These are phyloP conservation scores for Hemibates koningsi DNA, from an alignment of 2,113 vertebrate genomes.

Conservation along the genomic window DNA sequence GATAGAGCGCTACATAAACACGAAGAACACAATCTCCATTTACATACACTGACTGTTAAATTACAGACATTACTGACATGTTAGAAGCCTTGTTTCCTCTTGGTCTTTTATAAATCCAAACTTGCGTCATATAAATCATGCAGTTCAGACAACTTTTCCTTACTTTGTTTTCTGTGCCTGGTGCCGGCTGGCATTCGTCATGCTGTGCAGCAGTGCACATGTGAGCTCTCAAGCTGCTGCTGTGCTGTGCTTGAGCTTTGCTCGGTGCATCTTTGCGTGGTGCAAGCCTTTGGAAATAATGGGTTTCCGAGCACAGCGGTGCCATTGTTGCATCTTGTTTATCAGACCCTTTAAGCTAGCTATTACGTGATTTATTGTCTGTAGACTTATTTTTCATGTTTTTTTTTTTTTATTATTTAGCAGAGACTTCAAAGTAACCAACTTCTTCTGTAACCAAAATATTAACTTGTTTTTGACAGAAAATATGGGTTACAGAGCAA, in stretches of 20 bases:
- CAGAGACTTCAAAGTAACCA: not conserved
- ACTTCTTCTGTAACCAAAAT: not conserved
- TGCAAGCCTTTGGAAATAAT: not conserved
- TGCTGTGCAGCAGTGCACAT: not conserved
- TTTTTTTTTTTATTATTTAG: not conserved
- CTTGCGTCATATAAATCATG: not conserved
- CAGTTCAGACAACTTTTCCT: not conserved
- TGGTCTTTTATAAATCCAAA: not conserved
- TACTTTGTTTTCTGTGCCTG: not conserved
- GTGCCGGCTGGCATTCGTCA: not conserved
- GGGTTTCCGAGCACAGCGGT: not conserved
- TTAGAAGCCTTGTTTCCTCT: not conserved
- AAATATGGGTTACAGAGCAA: not conserved
- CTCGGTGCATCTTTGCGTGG: not conserved
- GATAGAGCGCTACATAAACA: not conserved
- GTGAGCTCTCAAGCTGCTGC: not conserved
- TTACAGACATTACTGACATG: not conserved
- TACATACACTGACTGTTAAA: not conserved
- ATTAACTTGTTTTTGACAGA: not conserved
- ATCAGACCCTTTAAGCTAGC: not conserved
- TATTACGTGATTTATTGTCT: not conserved
- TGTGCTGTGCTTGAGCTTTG: not conserved
- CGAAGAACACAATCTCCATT: not conserved
- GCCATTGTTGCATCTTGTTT: not conserved
- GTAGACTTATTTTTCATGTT: not conserved